phyloP scores from a whole-genome alignment of 2,888 invertebrate genomes.

The Lasius fuliginosus region DNA sequence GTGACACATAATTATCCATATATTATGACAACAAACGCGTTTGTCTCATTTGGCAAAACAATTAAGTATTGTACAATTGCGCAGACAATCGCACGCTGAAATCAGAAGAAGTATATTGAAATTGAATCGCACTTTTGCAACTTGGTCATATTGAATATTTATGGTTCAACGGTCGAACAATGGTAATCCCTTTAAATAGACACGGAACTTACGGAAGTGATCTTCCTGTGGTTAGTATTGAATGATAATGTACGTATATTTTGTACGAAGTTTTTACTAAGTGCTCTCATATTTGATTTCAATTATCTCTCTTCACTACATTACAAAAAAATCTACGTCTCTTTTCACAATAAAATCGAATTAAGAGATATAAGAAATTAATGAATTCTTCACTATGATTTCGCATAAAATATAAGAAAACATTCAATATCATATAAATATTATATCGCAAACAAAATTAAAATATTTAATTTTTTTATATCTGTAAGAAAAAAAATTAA shows the following conservation, averaged over 20 bases:
- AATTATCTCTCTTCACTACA: neutral
- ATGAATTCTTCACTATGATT: neutral
- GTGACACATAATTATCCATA: conserved; percentile 22
- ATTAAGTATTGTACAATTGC: conserved; percentile 29
- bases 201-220: neutral
- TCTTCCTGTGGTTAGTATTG: neutral
- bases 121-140: neutral
- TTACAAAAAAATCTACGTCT: neutral
- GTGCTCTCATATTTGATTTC: neutral
- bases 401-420: neutral
- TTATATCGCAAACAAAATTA: neutral
- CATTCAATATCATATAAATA: neutral
- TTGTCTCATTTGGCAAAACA: neutral
- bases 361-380: neutral
- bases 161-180: neutral
- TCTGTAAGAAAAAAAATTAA: neutral
- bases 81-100: neutral
- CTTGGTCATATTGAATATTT: neutral
- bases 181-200: neutral
- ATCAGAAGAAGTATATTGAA: neutral
- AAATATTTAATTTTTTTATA: neutral
- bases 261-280: neutral
- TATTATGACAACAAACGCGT: neutral
- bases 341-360: neutral
- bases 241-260: neutral